These are phyloP conservation scores for Pyxicephalus adspersus DNA, from an alignment of 2,113 vertebrate genomes.

Conservation along the genomic window DNA sequence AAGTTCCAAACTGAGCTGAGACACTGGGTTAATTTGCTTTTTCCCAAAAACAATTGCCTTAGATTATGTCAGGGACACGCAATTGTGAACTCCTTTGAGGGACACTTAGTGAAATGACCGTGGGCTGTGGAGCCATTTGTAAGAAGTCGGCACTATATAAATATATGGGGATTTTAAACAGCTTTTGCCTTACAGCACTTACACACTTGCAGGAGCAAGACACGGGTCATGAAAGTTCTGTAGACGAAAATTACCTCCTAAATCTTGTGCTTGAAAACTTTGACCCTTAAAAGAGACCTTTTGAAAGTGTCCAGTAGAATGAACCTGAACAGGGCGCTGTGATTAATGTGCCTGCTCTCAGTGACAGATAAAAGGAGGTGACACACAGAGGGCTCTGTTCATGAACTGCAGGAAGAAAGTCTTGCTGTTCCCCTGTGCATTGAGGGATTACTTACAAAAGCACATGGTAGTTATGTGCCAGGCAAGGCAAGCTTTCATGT, in stretches of 20 bases:
- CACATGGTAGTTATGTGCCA: neutral
- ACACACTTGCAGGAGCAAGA: conserved; percentile 13
- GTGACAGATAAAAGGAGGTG: conserved; percentile 37
- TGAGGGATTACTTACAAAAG: conserved; percentile 9
- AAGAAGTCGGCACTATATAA: too few relatives aligned
- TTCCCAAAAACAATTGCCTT: neutral
- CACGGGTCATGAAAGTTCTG: conserved; percentile 27
- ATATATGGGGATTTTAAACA: conserved; percentile 18
- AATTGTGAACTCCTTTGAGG: too few relatives aligned
- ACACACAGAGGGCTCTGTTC: conserved; percentile 21
- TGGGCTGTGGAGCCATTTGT: too few relatives aligned
- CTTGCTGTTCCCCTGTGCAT: neutral
- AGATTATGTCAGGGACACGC: neutral
- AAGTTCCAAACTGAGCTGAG: neutral
- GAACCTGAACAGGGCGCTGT: neutral
- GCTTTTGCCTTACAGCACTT: conserved; percentile 1
- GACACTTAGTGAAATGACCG: neutral
- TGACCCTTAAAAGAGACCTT: conserved; percentile 37
- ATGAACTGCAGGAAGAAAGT: neutral
- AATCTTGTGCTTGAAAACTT: conserved; percentile 38
- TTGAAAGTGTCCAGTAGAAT: neutral
- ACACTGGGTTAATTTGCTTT: neutral
- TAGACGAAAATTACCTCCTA: conserved; percentile 7
- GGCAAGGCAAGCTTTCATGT: conserved; percentile 7
- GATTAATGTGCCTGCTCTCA: conserved; percentile 35